Evolutionary conservation across 1,140 invertebrate genomes (phyloP).

Genomic region (Zaprionus africanus): DNA sequence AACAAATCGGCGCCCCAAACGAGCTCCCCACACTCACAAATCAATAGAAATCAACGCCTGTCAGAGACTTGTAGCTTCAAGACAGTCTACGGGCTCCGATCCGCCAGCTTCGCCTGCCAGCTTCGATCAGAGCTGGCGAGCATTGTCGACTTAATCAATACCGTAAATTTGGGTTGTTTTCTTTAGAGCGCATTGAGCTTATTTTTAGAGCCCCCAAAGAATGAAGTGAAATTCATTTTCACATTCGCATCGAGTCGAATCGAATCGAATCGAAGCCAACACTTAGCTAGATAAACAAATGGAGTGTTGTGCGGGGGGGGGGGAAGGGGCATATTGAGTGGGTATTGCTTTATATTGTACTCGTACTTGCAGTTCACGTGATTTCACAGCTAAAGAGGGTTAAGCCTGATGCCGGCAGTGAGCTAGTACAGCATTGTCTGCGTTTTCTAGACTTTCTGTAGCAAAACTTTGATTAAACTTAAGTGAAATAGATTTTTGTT

Average conservation of each 20-base stretch:
- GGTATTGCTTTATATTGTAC: background rate
- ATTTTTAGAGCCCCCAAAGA: constrained; percentile 29
- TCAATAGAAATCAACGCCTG: constrained; percentile 82
- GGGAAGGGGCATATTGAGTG: background rate
- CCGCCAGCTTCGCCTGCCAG: constrained; percentile 26
- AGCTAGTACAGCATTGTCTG: background rate
- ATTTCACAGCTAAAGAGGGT: background rate
- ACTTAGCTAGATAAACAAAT: constrained; percentile 70
- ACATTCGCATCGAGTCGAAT: constrained; percentile 27
- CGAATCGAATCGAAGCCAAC: constrained; percentile 38
- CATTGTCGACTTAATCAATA: constrained; percentile 82
- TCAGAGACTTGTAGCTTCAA: constrained; percentile 29
- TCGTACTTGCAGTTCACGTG: background rate
- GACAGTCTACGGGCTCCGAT: constrained; percentile 1
- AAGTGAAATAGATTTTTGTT: too few species aligned
- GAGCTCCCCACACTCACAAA: constrained; percentile 51
- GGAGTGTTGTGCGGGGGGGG: background rate
- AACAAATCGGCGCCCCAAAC: constrained; percentile 55
- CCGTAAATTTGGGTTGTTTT: constrained; percentile 79
- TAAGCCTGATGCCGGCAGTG: background rate
- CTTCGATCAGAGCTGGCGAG: constrained; percentile 39
- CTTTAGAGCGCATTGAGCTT: constrained; percentile 49
- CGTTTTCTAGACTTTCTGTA: background rate
- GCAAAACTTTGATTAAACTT: background rate
- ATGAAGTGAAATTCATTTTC: constrained; percentile 54